phyloP scores from a whole-genome alignment of 2,113 vertebrate species.

The Paramormyrops kingsleyae region DNA sequence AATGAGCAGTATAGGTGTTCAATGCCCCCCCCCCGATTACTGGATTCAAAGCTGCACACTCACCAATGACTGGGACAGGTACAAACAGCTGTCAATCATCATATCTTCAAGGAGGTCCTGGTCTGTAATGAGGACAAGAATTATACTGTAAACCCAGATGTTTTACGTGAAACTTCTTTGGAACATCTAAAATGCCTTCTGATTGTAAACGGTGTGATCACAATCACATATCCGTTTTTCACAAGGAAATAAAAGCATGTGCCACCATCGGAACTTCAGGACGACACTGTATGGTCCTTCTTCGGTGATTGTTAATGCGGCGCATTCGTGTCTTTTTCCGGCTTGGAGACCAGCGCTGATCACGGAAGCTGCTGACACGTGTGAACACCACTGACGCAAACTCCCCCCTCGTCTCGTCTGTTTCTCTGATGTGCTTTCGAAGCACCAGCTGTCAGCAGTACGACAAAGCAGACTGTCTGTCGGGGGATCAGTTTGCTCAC shows the following conservation, averaged over 20 bases:
- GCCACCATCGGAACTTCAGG: background rate
- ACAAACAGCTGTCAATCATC: slow-evolving; percentile 71
- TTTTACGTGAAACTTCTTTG: background rate
- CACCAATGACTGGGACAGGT: slow-evolving; percentile 70
- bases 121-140: slow-evolving; percentile 60
- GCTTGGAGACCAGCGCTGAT: background rate
- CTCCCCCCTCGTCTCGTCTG: background rate
- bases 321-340: background rate
- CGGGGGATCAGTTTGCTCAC: background rate
- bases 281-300: background rate
- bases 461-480: background rate
- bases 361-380: background rate
- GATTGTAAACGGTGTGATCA: background rate
- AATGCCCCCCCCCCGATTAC: background rate
- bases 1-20: background rate
- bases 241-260: background rate
- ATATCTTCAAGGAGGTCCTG: slow-evolving; percentile 83
- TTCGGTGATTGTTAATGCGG: background rate
- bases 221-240: background rate
- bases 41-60: slow-evolving; percentile 46
- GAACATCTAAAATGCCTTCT: background rate
- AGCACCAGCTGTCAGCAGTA: background rate
- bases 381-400: background rate
- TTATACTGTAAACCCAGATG: background rate
- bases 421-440: background rate